Evolutionary conservation across 2,888 invertebrate genomes (phyloP), one percentile per base, ranked within the genome.

Genomic region (Ormyrus labotus): DNA sequence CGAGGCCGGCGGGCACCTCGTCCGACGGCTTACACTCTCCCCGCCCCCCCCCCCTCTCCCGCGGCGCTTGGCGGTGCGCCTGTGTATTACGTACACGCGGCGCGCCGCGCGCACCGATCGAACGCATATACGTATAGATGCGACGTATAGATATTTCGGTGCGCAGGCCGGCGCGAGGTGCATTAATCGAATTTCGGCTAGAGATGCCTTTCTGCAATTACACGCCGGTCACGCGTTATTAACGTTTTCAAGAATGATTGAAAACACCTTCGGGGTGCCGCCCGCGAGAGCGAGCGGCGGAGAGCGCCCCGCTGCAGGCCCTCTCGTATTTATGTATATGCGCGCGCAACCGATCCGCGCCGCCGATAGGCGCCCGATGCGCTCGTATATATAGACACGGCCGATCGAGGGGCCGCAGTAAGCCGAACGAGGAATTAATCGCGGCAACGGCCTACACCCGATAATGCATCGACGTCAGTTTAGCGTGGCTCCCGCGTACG

Each of bases 151-250:
- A 34, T 34, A 34, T 34, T 34, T 34, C 34, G 34, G 34, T 34
- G 34, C 4, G 34, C 34, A 34, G 34, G 34, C 34, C 34, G 34
- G 34, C 34, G 34, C 34, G 34, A 34, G 73, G 73, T 55, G 73
- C 60, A 73, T 74, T 81, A 81, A 81, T 81, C 81, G 81, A 78
- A 81, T 81, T 78, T 81, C 64, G 78, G 77, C 55, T 13, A 48
- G 55, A 69, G 55, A 69, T 71, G 67, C 71, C 81, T 64, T 75
- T 65, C 71, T 60, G 78, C 74, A 78, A 74, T 78, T 81, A 78
- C 77, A n/a, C 69, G 45, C 51, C 64, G 45, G 19, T 70, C 58
- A 53, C 55, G 55, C 75, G 79, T 64, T 78, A 78, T 71, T 78
- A 78, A 78, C 71, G 71, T 69, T 74, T 74, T 79, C 79, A 76